Evolutionary conservation across 2,113 vertebrate genomes (phyloP).

Genomic region (Orycteropus afer): DNA sequence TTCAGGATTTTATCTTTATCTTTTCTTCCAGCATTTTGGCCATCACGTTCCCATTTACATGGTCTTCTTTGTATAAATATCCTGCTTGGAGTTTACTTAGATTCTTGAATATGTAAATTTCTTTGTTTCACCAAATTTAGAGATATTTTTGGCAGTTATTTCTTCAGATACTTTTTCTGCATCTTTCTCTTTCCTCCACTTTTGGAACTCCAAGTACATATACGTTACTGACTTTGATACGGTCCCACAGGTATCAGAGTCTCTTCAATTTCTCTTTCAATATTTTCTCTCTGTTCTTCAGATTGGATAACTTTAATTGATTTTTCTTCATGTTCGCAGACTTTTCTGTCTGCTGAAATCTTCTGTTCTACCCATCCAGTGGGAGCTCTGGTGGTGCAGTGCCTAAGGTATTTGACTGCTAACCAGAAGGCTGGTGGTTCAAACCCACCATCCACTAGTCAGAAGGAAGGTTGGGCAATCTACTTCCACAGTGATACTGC

Average conservation of each 20-base stretch:
- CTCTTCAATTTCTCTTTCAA: background rate
- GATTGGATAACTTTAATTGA: background rate
- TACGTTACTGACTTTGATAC: background rate
- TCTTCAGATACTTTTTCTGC: background rate
- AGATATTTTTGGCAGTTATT: background rate
- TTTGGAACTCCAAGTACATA: background rate
- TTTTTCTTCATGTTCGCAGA: background rate
- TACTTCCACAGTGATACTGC: too few species aligned
- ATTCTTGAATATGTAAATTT: background rate
- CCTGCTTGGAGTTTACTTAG: background rate
- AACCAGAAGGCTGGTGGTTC: too few species aligned
- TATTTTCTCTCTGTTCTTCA: slow-evolving; percentile 18
- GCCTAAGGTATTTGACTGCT: too few species aligned
- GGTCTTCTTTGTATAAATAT: background rate
- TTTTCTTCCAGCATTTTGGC: slow-evolving; percentile 27
- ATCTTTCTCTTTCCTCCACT: background rate
- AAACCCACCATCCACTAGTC: too few species aligned
- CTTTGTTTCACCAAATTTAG: background rate
- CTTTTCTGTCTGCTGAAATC: background rate
- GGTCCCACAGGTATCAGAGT: background rate
- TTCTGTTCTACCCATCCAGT: background rate
- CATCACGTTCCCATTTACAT: background rate
- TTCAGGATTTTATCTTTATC: background rate
- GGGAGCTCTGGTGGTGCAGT: too few species aligned
- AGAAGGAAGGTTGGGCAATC: too few species aligned